These are phyloP conservation scores for Gorilla gorilla DNA, from an alignment of 2,113 vertebrate species.

Conservation along the genomic window DNA sequence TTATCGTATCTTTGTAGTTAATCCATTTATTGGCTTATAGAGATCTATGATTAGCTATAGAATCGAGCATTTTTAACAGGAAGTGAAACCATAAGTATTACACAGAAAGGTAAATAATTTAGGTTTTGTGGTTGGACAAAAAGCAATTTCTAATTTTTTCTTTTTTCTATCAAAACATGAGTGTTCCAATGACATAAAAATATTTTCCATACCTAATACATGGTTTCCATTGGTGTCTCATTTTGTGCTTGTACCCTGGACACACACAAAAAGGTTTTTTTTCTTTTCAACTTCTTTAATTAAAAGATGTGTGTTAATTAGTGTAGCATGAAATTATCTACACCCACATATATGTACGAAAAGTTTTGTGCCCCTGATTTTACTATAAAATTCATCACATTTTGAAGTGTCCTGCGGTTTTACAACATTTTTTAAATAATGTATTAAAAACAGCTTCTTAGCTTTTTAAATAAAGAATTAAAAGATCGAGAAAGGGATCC, in stretches of 20 bases:
- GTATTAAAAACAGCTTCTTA: slow-evolving; percentile 24
- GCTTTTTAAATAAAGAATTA: slow-evolving; percentile 16
- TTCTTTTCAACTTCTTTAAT: not conserved
- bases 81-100: not conserved
- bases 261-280: not conserved
- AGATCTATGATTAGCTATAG: not conserved
- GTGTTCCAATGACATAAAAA: not conserved
- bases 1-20: not conserved
- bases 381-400: not conserved
- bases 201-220: not conserved
- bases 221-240: not conserved
- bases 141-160: slow-evolving; percentile 10
- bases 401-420: not conserved
- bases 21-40: not conserved
- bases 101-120: not conserved
- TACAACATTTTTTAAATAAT: not conserved
- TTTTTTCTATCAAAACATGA: not conserved
- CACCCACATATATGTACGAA: not conserved
- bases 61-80: slow-evolving; percentile 23
- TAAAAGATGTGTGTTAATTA: not conserved
- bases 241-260: not conserved
- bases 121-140: slow-evolving; percentile 5
- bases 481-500: not conserved
- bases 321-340: not conserved
- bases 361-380: not conserved